Conservation (phyloP, 2,888 invertebrate genomes). For the Lissonota sp. region DNA sequence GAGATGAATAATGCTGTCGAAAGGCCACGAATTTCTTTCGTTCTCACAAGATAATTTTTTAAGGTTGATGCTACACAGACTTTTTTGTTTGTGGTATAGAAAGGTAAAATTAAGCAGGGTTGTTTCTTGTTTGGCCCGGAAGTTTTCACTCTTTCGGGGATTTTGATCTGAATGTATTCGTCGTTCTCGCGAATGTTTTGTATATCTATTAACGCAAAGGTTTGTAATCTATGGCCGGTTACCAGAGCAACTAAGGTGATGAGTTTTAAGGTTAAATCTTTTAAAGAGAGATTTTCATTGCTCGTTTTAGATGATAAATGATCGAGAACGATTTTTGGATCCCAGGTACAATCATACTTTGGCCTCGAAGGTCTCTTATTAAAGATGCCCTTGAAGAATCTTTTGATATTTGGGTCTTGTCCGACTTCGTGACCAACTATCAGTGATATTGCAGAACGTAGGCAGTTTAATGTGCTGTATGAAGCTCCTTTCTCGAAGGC, state of each 20-base stretch:
- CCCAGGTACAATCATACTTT: conserved; percentile 68
- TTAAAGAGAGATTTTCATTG: not conserved
- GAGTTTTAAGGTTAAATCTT: conserved; percentile 26
- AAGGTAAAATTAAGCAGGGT: conserved; percentile 58
- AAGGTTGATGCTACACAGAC: conserved; percentile 56
- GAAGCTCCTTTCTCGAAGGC: not conserved
- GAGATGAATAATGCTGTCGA: conserved; percentile 53
- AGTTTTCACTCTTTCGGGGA: conserved; percentile 20
- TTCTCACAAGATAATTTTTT: conserved; percentile 47
- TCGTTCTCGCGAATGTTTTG: conserved; percentile 55
- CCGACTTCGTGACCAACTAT: conserved; percentile 44
- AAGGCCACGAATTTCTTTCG: conserved; percentile 35
- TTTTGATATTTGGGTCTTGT: conserved; percentile 52
- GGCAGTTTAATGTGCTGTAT: not conserved
- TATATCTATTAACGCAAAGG: not conserved
- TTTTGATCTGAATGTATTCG: conserved; percentile 2
- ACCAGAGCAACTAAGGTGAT: conserved; percentile 36
- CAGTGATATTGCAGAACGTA: conserved; percentile 8
- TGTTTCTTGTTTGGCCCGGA: conserved; percentile 53
- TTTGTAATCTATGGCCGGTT: conserved; percentile 44
- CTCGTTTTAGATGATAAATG: not conserved
- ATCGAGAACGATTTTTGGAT: conserved; percentile 63
- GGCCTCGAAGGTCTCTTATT: conserved; percentile 60
- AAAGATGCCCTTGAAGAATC: conserved; percentile 66
- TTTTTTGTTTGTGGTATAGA: conserved; percentile 36